phyloP scores from a whole-genome alignment of 1,140 invertebrate genomes.

The Drosophila ohnishii region DNA sequence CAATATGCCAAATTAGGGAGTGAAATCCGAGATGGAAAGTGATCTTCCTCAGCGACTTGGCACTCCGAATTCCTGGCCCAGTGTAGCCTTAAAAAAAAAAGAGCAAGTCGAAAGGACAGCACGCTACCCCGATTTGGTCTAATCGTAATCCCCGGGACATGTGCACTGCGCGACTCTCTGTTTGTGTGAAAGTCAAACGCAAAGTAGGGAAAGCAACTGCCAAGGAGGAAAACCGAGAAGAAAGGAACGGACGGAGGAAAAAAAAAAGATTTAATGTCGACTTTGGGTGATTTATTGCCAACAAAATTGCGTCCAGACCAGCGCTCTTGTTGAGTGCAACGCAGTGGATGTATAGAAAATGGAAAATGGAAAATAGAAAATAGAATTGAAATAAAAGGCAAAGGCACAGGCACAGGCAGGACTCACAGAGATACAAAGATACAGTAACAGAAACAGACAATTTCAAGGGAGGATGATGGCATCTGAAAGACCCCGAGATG shows the following conservation, averaged over 20 bases:
- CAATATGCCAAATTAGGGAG: constrained; percentile 11
- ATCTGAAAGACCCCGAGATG: constrained; percentile 49
- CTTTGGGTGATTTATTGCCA: constrained; percentile 83
- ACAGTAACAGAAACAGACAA: constrained; percentile 58
- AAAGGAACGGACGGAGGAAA: constrained; percentile 44
- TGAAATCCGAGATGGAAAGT: constrained; percentile 10
- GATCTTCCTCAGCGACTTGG: background rate
- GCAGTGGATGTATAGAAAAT: constrained; percentile 43
- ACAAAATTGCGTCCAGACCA: constrained; percentile 82
- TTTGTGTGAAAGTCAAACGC: constrained; percentile 77
- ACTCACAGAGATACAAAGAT: constrained; percentile 36
- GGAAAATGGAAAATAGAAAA: constrained; percentile 76
- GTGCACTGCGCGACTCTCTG: constrained; percentile 52
- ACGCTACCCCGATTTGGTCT: constrained; percentile 15
- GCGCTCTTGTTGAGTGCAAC: constrained; percentile 68
- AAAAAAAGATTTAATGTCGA: constrained; percentile 83
- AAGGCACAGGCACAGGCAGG: constrained; percentile 52
- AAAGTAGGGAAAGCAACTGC: constrained; percentile 55
- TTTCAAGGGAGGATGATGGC: constrained; percentile 44
- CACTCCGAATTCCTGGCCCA: constrained; percentile 1
- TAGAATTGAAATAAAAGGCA: constrained; percentile 75
- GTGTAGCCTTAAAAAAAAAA: constrained; percentile 12
- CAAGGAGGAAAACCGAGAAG: constrained; percentile 37
- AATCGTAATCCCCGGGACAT: constrained; percentile 67
- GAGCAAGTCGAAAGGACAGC: constrained; percentile 43